Evolutionary conservation across 2,113 vertebrate genomes (phyloP), one percentile per base, ranked within the genome.

Genomic region (Poecile atricapillus): DNA sequence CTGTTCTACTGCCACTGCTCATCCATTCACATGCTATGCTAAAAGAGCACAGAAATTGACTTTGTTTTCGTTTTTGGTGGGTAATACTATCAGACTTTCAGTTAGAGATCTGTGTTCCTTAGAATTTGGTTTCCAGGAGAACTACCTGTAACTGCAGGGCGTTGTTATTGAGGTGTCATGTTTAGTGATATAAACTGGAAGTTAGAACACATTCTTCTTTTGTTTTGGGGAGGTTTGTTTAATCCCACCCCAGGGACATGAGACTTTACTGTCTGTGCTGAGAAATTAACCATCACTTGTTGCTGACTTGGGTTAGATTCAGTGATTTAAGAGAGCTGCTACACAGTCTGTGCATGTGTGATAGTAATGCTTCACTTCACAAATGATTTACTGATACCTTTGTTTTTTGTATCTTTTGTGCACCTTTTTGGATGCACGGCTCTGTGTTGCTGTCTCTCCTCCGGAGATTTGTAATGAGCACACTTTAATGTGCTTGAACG

Each of bases 331-430:
- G 35, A 44, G 47, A 77, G 58, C 8, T 86, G 49, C 39, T 64
- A 1, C 1, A 7, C 23, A 59, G 52, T 4, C 0, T 28, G 22
- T 43, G 23, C 5, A 0, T 44, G 27, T 43, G 55, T 83, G 33
- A 24, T 53, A 30, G 21, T 30, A 62, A 15, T 2, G 0, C 35
- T 71, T 82, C 27, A 7, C 31, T 81, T 53, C 39, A 82, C 1
- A 2, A 47, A 7, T 30, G 0, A 52, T 30, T 49, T 67, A 9
- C 23, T 2, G 15, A 4, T 47, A 17, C 13, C 14, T 80, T n/a
- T 1, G 2, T 43, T 56, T 77, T 62, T 49, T 76, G 31, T 33
- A 25, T 37, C 17, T 59, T 43, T 62, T 47, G 14, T 3, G 1
- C 5, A 9, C 10, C 11, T 13, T 43, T 58, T 68, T 60, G 19